Conservation (phyloP, 2,797 vertebrate genomes). For the Sciurus vulgaris region DNA sequence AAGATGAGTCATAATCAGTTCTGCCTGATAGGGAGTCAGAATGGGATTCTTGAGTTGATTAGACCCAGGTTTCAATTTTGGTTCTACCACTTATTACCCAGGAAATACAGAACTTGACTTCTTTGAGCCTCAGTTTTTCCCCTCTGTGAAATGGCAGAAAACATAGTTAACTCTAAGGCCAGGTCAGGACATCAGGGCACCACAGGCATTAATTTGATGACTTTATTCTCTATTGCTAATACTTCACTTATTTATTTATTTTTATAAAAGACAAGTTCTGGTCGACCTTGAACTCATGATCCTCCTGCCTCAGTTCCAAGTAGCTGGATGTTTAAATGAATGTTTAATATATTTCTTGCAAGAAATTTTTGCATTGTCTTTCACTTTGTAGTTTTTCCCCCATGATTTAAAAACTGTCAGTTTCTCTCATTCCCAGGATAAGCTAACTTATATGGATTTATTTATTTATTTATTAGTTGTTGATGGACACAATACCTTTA, state of each 20-base stretch:
- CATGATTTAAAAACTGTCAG: not conserved
- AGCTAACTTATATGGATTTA: not conserved
- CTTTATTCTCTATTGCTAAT: not conserved
- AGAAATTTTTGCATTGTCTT: not conserved
- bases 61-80: conserved; percentile 34
- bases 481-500: no score
- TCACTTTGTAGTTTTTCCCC: not conserved
- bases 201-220: not conserved
- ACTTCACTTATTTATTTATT: not conserved
- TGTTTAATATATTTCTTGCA: not conserved
- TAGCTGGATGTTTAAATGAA: not conserved
- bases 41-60: conserved; percentile 9
- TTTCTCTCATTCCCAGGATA: not conserved
- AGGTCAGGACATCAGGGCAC: not conserved
- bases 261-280: not conserved
- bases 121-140: conserved; percentile 29
- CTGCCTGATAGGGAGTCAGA: not conserved
- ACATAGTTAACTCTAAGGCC: not conserved
- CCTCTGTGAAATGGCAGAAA: conserved; percentile 1
- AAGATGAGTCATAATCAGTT: conserved; percentile 2
- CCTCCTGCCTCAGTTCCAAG: not conserved
- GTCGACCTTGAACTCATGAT: not conserved
- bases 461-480: no score
- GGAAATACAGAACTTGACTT: not conserved
- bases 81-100: not conserved